Evolutionary conservation across 1,140 invertebrate species (phyloP).

Genomic region (Heliconius himera): DNA sequence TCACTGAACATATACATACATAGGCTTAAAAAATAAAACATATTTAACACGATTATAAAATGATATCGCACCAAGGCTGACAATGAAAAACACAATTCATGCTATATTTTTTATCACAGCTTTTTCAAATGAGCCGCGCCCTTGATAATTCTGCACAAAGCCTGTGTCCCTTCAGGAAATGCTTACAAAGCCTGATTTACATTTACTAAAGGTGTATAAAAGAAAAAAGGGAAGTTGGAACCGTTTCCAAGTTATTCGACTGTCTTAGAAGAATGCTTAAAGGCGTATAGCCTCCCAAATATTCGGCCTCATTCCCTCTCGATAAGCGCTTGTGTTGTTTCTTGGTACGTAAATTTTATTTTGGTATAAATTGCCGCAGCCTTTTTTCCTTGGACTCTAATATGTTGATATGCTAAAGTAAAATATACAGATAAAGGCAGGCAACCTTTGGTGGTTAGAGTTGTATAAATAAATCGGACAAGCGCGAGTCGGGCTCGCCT

Average conservation of each 20-base stretch:
- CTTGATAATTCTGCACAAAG: conserved; percentile 17
- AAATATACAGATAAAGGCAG: no score
- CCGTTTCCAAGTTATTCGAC: conserved; percentile 11
- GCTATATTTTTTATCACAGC: neutral
- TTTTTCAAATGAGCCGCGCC: conserved; percentile 26
- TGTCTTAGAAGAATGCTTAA: conserved; percentile 13
- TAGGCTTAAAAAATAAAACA: no score
- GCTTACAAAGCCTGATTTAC: conserved; percentile 17
- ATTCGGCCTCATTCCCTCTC: neutral
- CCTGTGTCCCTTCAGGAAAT: conserved; percentile 25
- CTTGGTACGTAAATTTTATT: neutral
- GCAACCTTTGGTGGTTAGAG: no score
- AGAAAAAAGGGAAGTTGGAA: conserved; percentile 10
- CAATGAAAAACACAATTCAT: neutral
- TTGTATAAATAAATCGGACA: no score
- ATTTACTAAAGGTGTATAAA: neutral
- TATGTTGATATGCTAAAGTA: no score
- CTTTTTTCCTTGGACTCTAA: neutral
- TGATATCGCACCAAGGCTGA: neutral
- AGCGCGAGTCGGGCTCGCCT: no score
- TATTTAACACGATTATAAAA: neutral
- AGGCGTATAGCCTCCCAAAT: neutral
- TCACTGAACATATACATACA: no score
- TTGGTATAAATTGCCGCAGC: neutral
- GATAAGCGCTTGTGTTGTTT: neutral